Conservation (phyloP, 2,797 vertebrate genomes). For the Ctenopoma multispine region DNA sequence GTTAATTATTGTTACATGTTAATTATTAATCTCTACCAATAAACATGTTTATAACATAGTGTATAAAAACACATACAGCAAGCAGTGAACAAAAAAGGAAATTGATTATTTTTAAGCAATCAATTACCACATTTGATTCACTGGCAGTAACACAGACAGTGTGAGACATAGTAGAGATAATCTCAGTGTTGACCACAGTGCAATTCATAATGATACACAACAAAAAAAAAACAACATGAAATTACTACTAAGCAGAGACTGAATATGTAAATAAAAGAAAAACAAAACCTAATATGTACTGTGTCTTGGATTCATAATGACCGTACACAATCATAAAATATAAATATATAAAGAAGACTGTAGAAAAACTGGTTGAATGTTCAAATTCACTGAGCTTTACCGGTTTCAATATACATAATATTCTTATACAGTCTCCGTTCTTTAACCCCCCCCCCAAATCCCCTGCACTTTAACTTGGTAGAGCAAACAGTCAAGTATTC, state of each 20-base stretch:
- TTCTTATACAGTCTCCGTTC: constrained; percentile 13
- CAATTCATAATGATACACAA: constrained; percentile 43
- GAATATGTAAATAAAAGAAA: constrained; percentile 5
- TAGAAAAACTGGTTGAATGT: background rate
- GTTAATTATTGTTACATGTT: constrained; percentile 19
- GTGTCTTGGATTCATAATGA: background rate
- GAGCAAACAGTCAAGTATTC: background rate
- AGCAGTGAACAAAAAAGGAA: constrained; percentile 34
- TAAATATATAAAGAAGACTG: constrained; percentile 12
- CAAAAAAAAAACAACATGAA: constrained; percentile 7
- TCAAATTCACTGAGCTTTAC: background rate
- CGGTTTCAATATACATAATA: constrained; percentile 9
- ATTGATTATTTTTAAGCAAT: constrained; percentile 57
- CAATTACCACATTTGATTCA: constrained; percentile 64
- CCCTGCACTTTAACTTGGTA: constrained; percentile 1
- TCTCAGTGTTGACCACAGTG: constrained; percentile 28
- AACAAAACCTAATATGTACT: background rate
- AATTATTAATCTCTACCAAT: constrained; percentile 22
- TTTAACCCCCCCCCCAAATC: constrained; percentile 20
- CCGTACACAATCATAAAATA: background rate
- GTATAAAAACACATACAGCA: constrained; percentile 9
- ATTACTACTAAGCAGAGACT: constrained; percentile 5
- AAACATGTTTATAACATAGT: constrained; percentile 28
- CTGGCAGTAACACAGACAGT: constrained; percentile 38
- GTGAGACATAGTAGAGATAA: constrained; percentile 51